phyloP scores from a whole-genome alignment of 2,113 vertebrate species.

The Grammomys surdaster region DNA sequence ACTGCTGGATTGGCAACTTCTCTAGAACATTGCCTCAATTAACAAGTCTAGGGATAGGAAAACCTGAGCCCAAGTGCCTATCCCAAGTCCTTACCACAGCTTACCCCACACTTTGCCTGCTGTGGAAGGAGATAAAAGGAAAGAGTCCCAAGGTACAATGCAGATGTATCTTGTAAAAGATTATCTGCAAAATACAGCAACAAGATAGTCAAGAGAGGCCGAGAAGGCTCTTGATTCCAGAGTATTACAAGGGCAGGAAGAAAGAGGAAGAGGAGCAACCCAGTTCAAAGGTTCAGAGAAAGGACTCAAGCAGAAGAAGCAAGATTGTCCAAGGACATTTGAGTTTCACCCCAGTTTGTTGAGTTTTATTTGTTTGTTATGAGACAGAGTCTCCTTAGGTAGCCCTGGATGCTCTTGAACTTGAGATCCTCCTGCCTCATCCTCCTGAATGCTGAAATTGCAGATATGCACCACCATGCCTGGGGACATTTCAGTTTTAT shows the following conservation, averaged over 20 bases:
- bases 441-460: not conserved
- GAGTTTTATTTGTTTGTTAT: not conserved
- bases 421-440: not conserved
- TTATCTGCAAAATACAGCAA: not conserved
- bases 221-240: not conserved
- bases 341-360: not conserved
- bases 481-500: not conserved
- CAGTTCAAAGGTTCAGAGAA: not conserved
- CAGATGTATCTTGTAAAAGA: not conserved
- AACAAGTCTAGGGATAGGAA: not conserved
- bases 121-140: not conserved
- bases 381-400: not conserved
- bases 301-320: not conserved
- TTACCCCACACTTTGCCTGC: not conserved
- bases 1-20: not conserved
- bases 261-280: not conserved
- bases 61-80: not conserved
- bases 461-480: not conserved
- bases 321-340: not conserved
- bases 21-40: not conserved
- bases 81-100: not conserved
- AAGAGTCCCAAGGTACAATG: not conserved
- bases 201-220: not conserved
- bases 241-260: conserved; percentile 34
- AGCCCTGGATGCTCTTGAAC: not conserved